Evolutionary conservation across 2,113 vertebrate genomes (phyloP).

Genomic region (Orycteropus afer): DNA sequence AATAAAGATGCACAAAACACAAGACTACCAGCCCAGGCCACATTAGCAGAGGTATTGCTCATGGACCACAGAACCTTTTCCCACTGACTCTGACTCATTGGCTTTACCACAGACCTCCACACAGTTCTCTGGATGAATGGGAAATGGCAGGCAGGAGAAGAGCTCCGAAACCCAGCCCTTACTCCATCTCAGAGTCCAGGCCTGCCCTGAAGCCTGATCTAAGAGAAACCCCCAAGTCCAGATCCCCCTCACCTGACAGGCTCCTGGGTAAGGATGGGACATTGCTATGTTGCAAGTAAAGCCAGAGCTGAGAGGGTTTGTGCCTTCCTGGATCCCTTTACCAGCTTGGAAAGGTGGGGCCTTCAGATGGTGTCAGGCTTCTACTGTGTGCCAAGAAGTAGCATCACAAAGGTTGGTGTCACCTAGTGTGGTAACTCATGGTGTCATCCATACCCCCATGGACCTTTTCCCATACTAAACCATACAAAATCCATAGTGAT

Average conservation of each 20-base stretch:
- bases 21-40: neutral
- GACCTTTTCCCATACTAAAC: too few species aligned
- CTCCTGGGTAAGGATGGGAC: neutral
- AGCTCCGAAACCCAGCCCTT: neutral
- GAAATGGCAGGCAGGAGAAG: neutral
- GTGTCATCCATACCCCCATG: too few species aligned
- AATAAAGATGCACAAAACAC: neutral
- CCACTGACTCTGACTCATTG: neutral
- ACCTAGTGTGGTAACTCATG: too few species aligned
- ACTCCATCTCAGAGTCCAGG: neutral
- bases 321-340: neutral
- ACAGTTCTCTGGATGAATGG: too few species aligned
- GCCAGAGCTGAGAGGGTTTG: neutral
- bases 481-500: too few species aligned
- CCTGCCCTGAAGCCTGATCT: neutral
- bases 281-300: neutral
- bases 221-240: neutral
- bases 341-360: neutral
- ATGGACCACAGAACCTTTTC: accelerated
- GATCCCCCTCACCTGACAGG: neutral
- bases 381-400: neutral
- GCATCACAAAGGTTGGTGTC: too few species aligned
- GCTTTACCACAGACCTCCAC: neutral
- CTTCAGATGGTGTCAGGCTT: neutral
- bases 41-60: accelerated